Conservation (phyloP, 2,888 invertebrate species). For the Steromphala cineraria region DNA sequence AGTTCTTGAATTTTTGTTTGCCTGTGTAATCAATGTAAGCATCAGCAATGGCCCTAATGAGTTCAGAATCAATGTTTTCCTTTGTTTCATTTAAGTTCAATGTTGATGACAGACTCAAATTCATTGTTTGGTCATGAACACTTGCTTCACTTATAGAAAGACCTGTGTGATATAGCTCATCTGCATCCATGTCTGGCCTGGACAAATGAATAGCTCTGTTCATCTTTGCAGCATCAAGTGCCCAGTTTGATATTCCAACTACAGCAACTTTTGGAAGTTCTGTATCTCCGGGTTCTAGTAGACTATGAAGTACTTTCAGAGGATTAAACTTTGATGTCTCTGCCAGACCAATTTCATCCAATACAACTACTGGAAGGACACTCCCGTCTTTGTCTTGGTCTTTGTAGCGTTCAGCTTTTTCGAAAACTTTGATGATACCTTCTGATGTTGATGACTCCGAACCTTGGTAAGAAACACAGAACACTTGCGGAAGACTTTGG, state of each 20-base stretch:
- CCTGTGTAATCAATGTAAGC: slow-evolving; percentile 30
- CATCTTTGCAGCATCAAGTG: slow-evolving; percentile 66
- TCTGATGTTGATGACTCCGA: slow-evolving; percentile 62
- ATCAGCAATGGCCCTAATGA: slow-evolving; percentile 21
- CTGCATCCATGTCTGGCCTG: slow-evolving; percentile 53
- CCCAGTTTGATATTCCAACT: slow-evolving; percentile 63
- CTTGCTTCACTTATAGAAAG: slow-evolving; percentile 47
- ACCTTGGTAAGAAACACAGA: slow-evolving; percentile 58
- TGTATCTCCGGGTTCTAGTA: slow-evolving; percentile 52
- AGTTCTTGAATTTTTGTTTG: slow-evolving; percentile 28
- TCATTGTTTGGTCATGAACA: not conserved
- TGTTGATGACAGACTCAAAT: slow-evolving; percentile 5
- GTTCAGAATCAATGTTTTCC: not conserved
- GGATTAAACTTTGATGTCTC: slow-evolving; percentile 62
- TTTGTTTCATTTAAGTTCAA: slow-evolving; percentile 3
- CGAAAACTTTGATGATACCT: slow-evolving; percentile 60
- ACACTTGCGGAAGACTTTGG: slow-evolving; percentile 46
- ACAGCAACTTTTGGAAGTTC: slow-evolving; percentile 55
- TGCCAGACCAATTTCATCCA: slow-evolving; percentile 65
- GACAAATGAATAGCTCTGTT: slow-evolving; percentile 63
- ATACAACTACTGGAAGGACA: slow-evolving; percentile 56
- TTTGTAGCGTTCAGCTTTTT: slow-evolving; percentile 53
- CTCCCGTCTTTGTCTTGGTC: slow-evolving; percentile 39
- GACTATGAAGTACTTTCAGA: slow-evolving; percentile 57
- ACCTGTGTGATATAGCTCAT: slow-evolving; percentile 52